Evolutionary conservation across 2,113 vertebrate genomes (phyloP), one percentile per base, ranked within the genome.

Genomic region (Phodopus roborovskii): DNA sequence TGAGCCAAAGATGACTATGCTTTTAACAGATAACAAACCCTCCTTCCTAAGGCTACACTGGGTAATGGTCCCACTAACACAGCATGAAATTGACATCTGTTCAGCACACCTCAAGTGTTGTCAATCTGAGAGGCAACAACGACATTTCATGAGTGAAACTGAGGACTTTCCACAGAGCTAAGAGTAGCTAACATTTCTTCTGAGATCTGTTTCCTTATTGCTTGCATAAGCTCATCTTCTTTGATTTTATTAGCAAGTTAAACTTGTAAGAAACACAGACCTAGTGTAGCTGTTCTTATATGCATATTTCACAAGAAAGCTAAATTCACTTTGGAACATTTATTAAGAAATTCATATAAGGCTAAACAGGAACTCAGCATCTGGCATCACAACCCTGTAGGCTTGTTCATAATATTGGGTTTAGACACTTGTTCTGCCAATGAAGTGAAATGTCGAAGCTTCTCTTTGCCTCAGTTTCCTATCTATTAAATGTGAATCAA

Each of bases 241-340:
- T 93, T 75, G 58, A n/a, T 62, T 68, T 90, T 85, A 95, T 74
- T 86, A 92, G 26, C 42, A 94, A 75, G 33, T 89, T 95, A 19
- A 97, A 89, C 4, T 89, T 82, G 71, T 36, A 86, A 92, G n/a
- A 97, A 94, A 96, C 13, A 56, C 86, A 78, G 50, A 90, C 15
- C 26, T 39, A 83, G 64, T 33, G 20, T 39, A 87, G 62, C n/a
- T 92, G 39, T 83, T 95, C 92, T 85, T 48, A 92, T 50, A 92
- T 4, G 50, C 36, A 73, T 13, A 89, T 79, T 73, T 48, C 11
- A 82, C 71, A 75, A 86, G 6, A 81, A 93, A 92, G 50, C 60
- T 91, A 95, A 94, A 84, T 58, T 94, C 83, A 88, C 42, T 94
- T 64, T 94, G 48, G 45, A 53, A 88, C 73, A 85, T 28, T 92